phyloP scores from a whole-genome alignment of 1,140 invertebrate species.

The Drosophila eugracilis region DNA sequence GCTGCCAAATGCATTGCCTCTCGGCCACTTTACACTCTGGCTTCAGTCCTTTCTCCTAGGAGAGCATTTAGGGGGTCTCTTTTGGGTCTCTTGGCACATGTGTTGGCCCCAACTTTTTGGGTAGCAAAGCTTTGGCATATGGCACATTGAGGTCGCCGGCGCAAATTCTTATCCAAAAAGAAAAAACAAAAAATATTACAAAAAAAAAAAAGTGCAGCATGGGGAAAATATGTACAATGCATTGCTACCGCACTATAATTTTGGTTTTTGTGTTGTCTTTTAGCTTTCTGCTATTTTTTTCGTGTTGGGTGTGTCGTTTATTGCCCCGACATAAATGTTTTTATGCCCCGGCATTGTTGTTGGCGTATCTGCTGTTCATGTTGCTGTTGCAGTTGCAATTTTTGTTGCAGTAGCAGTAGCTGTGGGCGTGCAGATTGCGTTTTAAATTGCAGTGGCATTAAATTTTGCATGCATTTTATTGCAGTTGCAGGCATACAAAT shows the following conservation, averaged over 20 bases:
- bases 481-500: slow-evolving; percentile 47
- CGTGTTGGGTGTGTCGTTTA: slow-evolving; percentile 55
- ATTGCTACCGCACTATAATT: slow-evolving; percentile 62
- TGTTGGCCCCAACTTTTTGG: slow-evolving; percentile 34
- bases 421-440: slow-evolving; percentile 56
- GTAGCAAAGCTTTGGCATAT: slow-evolving; percentile 48
- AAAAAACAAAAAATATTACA: neutral
- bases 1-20: slow-evolving; percentile 37
- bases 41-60: slow-evolving; percentile 11
- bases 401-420: slow-evolving; percentile 5
- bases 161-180: slow-evolving; percentile 50
- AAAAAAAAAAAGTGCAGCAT: slow-evolving; percentile 19
- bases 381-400: slow-evolving; percentile 23
- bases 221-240: slow-evolving; percentile 56
- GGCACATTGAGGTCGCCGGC: slow-evolving; percentile 51
- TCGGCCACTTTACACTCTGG: neutral
- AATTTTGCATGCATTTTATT: slow-evolving; percentile 66
- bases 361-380: slow-evolving; percentile 21
- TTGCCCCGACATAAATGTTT: slow-evolving; percentile 64
- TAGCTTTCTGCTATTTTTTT: slow-evolving; percentile 23
- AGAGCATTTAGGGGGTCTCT: slow-evolving; percentile 28
- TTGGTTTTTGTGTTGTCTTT: slow-evolving; percentile 47
- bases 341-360: slow-evolving; percentile 40
- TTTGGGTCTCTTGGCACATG: slow-evolving; percentile 42
- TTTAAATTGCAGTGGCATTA: slow-evolving; percentile 63